Evolutionary conservation across 2,888 invertebrate genomes (phyloP), one percentile per base, ranked within the genome.

Genomic region (Metopia argyrocephala): DNA sequence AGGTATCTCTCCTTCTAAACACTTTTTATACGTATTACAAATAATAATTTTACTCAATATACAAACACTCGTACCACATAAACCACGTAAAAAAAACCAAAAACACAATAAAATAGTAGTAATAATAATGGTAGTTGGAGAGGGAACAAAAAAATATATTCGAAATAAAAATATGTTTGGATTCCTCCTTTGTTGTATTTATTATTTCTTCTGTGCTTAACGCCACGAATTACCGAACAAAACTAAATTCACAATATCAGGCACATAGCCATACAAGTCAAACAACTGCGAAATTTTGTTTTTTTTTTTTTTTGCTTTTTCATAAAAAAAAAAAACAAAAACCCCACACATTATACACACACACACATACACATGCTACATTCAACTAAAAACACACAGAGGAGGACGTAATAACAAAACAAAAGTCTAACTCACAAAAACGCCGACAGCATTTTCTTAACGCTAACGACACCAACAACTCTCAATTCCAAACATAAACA

Each of bases 181-280:
- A 27, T 28, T 27, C 21, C 21, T 50, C 9, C 2, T 20, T 50
- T 50, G 5, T 50, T 38, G 9, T 15, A 15, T 38, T 15, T 38
- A 38, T 12, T 38, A 38, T 82, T 81, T 75, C 84, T 85, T 84
- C 86, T 86, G 38, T 38, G 87, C 87, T 86, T 87, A 86, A 86
- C 87, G 86, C 87, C 86, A 87, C 88, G 88, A 88, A 87, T 88
- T 87, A 85, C 87, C 88, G 87, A 88, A 87, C 87, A 85, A 87
- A 88, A 88, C 88, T 88, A 87, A 82, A 79, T 82, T 78, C 74
- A 76, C 80, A 76, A 83, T 79, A 82, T 75, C 83, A 71, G 70
- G 64, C 70, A 68, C 65, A 78, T 78, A 78, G 74, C 78, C 69
- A 66, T 71, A 50, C 78, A 66, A 81, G 78, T 78, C 81, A 81